Percentiles rank a stretch among this genome's conserved stretches.
Conservation (phyloP, 2,888 invertebrate genomes). For the Apantesis nais region DNA sequence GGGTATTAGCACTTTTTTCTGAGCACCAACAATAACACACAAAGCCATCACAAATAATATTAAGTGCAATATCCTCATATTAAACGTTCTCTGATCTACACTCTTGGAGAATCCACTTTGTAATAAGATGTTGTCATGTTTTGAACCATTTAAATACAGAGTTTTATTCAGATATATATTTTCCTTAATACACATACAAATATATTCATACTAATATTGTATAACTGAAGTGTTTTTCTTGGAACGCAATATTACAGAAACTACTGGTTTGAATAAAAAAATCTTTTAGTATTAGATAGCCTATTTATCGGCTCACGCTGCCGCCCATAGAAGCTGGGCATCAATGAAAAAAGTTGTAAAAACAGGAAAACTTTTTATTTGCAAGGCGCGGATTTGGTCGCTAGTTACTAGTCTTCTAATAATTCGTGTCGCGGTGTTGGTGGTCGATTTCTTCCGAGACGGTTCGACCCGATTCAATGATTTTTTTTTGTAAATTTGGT, state of each 20-base stretch:
- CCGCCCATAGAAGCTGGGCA: background rate
- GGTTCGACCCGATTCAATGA: too few relatives aligned
- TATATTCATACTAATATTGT: background rate
- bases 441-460: too few relatives aligned
- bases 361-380: too few relatives aligned
- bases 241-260: too few relatives aligned
- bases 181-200: background rate
- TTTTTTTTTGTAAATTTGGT: too few relatives aligned
- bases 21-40: background rate
- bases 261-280: too few relatives aligned
- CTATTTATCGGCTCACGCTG: background rate
- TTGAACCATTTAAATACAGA: background rate
- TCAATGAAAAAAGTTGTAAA: too few relatives aligned
- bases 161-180: background rate
- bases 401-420: too few relatives aligned
- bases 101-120: background rate
- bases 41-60: background rate
- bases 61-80: background rate
- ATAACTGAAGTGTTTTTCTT: background rate
- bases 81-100: background rate
- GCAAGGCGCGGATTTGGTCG: too few relatives aligned
- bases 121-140: background rate
- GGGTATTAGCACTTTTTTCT: background rate
- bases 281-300: too few relatives aligned
- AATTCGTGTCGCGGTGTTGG: too few relatives aligned